phyloP scores from a whole-genome alignment of 1,140 invertebrate genomes.

The Leptopilina boulardi region DNA sequence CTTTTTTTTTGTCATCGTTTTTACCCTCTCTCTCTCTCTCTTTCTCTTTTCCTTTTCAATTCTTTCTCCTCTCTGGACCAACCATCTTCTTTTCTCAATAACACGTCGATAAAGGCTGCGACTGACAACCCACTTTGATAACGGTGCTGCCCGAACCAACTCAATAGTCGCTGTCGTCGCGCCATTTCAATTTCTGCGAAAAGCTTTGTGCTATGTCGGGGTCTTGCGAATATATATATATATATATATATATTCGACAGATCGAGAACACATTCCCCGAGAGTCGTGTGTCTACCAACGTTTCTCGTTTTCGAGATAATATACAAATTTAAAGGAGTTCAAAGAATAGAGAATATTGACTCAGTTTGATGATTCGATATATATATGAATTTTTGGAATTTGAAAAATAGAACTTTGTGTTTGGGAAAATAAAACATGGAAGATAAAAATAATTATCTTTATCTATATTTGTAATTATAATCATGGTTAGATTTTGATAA shows the following conservation, averaged over 20 bases:
- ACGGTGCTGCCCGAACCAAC: conserved; percentile 47
- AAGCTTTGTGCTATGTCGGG: neutral
- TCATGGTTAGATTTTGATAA: too few species aligned
- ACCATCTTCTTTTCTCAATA: conserved; percentile 55
- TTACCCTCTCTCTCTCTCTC: neutral
- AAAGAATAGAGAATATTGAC: conserved; percentile 3
- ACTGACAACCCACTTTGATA: conserved; percentile 71
- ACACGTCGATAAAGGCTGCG: conserved; percentile 67
- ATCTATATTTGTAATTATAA: too few species aligned
- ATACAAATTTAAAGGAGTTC: conserved; percentile 5
- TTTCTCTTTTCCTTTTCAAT: conserved; percentile 4
- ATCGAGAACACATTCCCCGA: conserved; percentile 16
- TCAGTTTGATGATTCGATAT: neutral
- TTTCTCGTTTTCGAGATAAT: conserved; percentile 14
- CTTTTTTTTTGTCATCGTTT: neutral
- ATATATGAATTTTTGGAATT: neutral
- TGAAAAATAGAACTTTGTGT: too few species aligned
- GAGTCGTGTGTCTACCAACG: conserved; percentile 9
- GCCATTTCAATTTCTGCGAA: conserved; percentile 1
- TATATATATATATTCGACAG: neutral
- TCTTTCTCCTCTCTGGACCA: conserved; percentile 21
- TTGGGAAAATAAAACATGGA: too few species aligned
- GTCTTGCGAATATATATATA: neutral
- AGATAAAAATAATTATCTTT: too few species aligned
- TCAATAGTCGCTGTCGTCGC: conserved; percentile 30